These are phyloP conservation scores for Rynchops niger DNA, from an alignment of 2,113 vertebrate genomes.

Conservation along the genomic window DNA sequence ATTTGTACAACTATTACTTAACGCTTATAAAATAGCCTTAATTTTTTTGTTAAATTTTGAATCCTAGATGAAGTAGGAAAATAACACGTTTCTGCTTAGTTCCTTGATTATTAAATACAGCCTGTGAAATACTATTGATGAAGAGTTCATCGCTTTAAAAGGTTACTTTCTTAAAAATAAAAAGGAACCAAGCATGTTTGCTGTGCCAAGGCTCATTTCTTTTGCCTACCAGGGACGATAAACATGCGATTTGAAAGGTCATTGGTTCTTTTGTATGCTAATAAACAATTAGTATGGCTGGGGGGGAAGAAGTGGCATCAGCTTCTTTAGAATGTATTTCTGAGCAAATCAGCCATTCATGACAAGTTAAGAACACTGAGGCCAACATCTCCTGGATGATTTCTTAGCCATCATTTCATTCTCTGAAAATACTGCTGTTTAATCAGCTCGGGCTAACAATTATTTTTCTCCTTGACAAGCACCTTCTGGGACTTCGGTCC, in stretches of 20 bases:
- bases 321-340: background rate
- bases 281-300: constrained; percentile 61
- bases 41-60: background rate
- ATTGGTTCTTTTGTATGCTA: constrained; percentile 57
- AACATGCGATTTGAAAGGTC: constrained; percentile 46
- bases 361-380: background rate
- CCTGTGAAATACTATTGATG: background rate
- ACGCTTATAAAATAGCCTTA: background rate
- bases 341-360: constrained; percentile 22
- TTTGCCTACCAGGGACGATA: constrained; percentile 33
- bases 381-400: background rate
- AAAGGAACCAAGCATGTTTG: background rate
- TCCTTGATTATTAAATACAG: background rate
- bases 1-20: background rate
- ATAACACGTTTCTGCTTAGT: background rate
- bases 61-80: background rate
- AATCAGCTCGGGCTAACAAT: constrained; percentile 55
- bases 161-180: constrained; percentile 61
- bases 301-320: background rate
- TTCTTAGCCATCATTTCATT: background rate
- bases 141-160: constrained; percentile 33
- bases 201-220: constrained; percentile 37
- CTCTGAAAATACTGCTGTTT: constrained; percentile 32
- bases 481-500: constrained; percentile 15
- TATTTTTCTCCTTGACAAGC: constrained; percentile 47